Evolutionary conservation across 2,113 vertebrate genomes (phyloP).

Genomic region (Propithecus coquereli): DNA sequence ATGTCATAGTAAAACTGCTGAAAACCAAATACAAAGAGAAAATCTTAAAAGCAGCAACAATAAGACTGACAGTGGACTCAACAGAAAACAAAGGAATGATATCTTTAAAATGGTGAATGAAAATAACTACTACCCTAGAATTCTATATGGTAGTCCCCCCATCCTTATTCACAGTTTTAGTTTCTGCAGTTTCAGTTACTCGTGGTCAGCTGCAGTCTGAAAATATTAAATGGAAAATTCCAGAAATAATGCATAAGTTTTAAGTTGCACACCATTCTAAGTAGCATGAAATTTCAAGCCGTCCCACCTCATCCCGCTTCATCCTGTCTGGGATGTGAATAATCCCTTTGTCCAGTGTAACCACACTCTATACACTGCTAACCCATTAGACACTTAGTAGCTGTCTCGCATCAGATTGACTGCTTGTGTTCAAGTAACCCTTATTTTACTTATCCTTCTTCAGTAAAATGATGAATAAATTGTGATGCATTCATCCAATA

Average conservation of each 20-base stretch:
- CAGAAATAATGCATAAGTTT: not conserved
- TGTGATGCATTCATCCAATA: not conserved
- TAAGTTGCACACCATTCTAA: not conserved
- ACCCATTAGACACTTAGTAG: no score
- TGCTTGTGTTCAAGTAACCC: no score
- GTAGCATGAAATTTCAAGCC: not conserved
- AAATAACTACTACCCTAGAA: not conserved
- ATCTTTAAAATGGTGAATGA: not conserved
- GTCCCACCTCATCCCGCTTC: not conserved
- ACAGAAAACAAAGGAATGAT: not conserved
- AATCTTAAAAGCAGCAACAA: not conserved
- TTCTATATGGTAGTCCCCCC: not conserved
- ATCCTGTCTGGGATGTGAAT: not conserved
- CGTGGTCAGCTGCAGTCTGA: not conserved
- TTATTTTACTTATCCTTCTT: not conserved
- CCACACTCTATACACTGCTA: not conserved
- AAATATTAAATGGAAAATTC: not conserved
- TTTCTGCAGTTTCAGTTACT: not conserved
- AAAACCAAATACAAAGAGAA: not conserved
- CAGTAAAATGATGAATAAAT: not conserved
- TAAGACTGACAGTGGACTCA: not conserved
- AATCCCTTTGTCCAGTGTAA: not conserved
- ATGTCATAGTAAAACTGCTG: not conserved
- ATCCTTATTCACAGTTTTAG: not conserved
- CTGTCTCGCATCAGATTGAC: no score